Conservation (phyloP, 2,888 invertebrate genomes). For the Dendrolimus pini region DNA sequence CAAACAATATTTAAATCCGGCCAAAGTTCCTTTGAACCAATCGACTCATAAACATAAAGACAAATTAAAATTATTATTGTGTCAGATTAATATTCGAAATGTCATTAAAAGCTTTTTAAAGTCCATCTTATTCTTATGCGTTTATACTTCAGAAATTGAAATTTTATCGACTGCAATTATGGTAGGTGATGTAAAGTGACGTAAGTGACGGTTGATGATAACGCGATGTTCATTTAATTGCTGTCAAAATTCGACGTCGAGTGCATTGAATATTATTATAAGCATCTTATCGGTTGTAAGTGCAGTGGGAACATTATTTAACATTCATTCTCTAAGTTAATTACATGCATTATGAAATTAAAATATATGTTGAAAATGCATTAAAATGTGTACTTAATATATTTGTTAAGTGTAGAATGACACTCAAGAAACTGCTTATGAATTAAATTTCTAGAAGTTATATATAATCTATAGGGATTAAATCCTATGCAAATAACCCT, state of each 20-base stretch:
- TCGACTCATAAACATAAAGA: no score
- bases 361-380: no score
- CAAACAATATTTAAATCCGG: no score
- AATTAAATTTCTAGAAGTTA: no score
- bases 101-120: conserved; percentile 20
- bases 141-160: conserved; percentile 40
- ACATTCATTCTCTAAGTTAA: conserved; percentile 5
- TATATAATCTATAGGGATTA: no score
- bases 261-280: conserved; percentile 14
- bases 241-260: conserved; percentile 39
- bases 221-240: conserved; percentile 59
- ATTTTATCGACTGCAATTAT: conserved; percentile 48
- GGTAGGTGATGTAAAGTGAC: conserved; percentile 44
- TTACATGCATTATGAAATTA: no score
- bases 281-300: conserved; percentile 24
- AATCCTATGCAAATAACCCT: no score
- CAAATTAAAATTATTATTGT: background rate
- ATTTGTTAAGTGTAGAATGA: no score
- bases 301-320: conserved; percentile 5
- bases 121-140: conserved; percentile 15
- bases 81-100: background rate
- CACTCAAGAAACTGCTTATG: no score
- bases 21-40: no score
- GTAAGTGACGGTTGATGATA: conserved; percentile 46
- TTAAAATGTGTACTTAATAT: no score